Percentiles rank a stretch among this genome's conserved stretches.
phyloP scores from a whole-genome alignment of 2,888 invertebrate genomes.

The Agrotis clavis region DNA sequence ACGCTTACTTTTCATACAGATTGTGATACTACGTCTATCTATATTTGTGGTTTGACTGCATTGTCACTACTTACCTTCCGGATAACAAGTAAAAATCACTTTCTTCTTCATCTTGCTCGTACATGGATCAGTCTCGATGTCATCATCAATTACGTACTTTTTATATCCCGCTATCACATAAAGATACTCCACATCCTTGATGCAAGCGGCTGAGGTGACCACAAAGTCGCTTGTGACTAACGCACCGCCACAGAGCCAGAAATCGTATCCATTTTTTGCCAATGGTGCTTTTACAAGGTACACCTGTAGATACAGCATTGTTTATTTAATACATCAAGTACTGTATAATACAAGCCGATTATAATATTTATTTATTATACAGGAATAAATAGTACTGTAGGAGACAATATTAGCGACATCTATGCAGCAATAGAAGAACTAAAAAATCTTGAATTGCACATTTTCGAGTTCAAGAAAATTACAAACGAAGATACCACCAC shows the following conservation, averaged over 20 bases:
- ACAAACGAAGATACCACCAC: no score
- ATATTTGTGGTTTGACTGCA: not conserved
- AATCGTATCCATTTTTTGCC: conserved; percentile 57
- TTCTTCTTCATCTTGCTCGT: conserved; percentile 72
- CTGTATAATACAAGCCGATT: no score
- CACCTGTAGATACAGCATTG: conserved; percentile 47
- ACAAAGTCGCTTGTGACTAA: conserved; percentile 62
- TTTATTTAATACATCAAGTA: no score
- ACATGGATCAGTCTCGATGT: conserved; percentile 69
- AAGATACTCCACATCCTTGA: conserved; percentile 67
- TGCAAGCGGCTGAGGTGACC: conserved; percentile 73
- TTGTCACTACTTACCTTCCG: conserved; percentile 22
- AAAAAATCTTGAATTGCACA: no score
- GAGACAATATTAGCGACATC: no score
- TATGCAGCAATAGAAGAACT: no score
- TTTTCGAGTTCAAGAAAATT: no score
- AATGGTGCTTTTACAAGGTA: conserved; percentile 66
- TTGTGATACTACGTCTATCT: no score
- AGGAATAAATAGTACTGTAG: no score
- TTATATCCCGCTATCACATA: conserved; percentile 74
- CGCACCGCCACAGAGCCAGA: conserved; percentile 73
- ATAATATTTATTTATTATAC: no score
- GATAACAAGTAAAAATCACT: conserved; percentile 50
- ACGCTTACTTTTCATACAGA: no score
- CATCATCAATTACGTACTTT: conserved; percentile 64